A percentile compares a stretch with the other conserved stretches of the same genome.
These are phyloP conservation scores for Rostratula benghalensis DNA, from an alignment of 2,113 vertebrate genomes.

Conservation along the genomic window DNA sequence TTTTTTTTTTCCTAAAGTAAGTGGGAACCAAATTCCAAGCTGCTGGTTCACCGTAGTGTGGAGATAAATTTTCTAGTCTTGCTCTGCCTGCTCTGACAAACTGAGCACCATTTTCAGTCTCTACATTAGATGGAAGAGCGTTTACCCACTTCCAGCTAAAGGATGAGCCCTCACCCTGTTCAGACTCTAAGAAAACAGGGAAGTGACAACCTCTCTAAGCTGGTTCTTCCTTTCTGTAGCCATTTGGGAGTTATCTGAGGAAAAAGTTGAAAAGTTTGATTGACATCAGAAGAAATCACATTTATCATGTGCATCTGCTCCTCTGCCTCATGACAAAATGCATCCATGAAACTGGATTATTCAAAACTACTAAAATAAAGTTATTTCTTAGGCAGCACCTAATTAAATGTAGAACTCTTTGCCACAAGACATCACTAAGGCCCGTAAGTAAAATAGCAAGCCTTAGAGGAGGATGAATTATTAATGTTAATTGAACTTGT, in stretches of 20 bases:
- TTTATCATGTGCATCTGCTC: conserved; percentile 42
- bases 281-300: not conserved
- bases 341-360: conserved; percentile 5
- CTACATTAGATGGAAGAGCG: not conserved
- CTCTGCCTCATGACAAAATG: conserved; percentile 6
- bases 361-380: conserved; percentile 5
- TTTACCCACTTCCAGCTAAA: not conserved
- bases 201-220: not conserved
- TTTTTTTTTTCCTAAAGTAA: not conserved
- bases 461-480: conserved; percentile 48
- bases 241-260: not conserved
- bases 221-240: not conserved
- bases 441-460: conserved; percentile 5
- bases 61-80: not conserved
- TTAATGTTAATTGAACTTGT: conserved; percentile 59
- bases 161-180: not conserved
- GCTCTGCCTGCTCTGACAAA: rapidly evolving
- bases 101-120: not conserved
- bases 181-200: not conserved
- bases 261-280: conserved; percentile 1
- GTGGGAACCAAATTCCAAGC: not conserved
- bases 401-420: conserved; percentile 35
- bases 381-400: conserved; percentile 15
- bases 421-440: conserved; percentile 6
- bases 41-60: not conserved